Conservation (phyloP, 2,797 vertebrate genomes). For the Micromesistius poutassou region DNA sequence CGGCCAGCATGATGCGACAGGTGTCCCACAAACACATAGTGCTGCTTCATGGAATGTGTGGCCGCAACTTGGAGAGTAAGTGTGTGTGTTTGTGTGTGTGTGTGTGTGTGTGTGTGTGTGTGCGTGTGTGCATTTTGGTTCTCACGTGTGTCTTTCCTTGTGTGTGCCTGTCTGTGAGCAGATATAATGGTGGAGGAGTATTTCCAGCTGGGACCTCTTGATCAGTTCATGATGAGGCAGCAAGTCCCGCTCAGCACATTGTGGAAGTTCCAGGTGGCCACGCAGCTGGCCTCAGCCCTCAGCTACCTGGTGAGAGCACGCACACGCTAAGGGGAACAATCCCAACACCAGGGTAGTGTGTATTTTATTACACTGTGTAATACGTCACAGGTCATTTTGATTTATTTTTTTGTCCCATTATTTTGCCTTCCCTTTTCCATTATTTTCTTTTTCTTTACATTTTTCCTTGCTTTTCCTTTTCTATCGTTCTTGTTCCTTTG, state of each 20-base stretch:
- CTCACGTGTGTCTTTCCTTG: no score
- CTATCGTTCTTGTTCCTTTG: neutral
- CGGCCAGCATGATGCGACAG: conserved; percentile 96
- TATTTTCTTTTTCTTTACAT: neutral
- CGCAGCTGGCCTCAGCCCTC: conserved; percentile 92
- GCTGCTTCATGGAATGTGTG: conserved; percentile 91
- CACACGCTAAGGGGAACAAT: conserved; percentile 6
- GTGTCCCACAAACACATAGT: conserved; percentile 96
- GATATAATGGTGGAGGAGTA: conserved; percentile 99
- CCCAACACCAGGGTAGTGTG: no score
- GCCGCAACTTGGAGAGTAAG: conserved; percentile 93
- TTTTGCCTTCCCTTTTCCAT: no score
- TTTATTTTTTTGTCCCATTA: no score
- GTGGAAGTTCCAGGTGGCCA: conserved; percentile 98
- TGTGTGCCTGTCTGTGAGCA: conserved; percentile 36
- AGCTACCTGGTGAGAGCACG: conserved; percentile 87
- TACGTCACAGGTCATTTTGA: no score
- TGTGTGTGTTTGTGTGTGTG: conserved; percentile 37
- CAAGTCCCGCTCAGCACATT: conserved; percentile 81
- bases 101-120: neutral
- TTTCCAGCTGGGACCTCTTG: conserved; percentile 89
- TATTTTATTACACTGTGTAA: no score
- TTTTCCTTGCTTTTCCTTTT: neutral
- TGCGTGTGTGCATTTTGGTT: neutral
- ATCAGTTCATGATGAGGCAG: conserved; percentile 89